These are phyloP conservation scores for Drosophila ustulata DNA, from an alignment of 2,888 invertebrate genomes.

Conservation along the genomic window DNA sequence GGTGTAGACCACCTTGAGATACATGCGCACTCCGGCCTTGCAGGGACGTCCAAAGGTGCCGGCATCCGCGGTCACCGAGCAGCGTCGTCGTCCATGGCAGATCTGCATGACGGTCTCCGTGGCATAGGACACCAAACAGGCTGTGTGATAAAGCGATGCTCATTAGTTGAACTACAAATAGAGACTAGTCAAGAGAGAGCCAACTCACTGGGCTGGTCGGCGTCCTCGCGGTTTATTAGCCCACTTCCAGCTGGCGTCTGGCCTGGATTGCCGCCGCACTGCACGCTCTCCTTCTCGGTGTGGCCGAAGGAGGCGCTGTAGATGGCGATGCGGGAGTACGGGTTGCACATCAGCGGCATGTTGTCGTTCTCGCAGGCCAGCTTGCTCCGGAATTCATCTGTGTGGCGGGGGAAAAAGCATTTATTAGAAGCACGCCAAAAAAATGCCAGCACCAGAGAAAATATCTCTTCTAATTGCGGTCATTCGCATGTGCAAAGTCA, in stretches of 20 bases:
- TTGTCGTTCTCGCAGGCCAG: constrained; percentile 96
- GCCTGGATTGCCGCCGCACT: constrained; percentile 89
- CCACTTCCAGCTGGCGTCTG: constrained; percentile 85
- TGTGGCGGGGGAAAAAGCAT: constrained; percentile 60
- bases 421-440: constrained; percentile 33
- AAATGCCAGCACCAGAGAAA: constrained; percentile 20
- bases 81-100: constrained; percentile 93
- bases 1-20: constrained; percentile 94
- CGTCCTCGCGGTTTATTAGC: constrained; percentile 67
- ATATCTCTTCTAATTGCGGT: constrained; percentile 33
- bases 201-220: constrained; percentile 79
- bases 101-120: constrained; percentile 96
- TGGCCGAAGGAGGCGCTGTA: constrained; percentile 97
- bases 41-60: constrained; percentile 94
- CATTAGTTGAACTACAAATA: background rate
- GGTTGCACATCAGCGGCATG: constrained; percentile 94
- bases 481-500: constrained; percentile 44
- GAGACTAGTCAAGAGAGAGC: background rate
- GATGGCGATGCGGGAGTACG: constrained; percentile 94
- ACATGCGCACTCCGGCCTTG: constrained; percentile 91
- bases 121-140: constrained; percentile 94
- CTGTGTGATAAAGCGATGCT: constrained; percentile 86
- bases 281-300: constrained; percentile 94
- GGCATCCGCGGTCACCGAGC: constrained; percentile 92
- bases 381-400: constrained; percentile 97